Percentiles rank a stretch among this genome's conserved stretches.
Conservation (phyloP, 2,113 vertebrate species). For the Morone chrysops region DNA sequence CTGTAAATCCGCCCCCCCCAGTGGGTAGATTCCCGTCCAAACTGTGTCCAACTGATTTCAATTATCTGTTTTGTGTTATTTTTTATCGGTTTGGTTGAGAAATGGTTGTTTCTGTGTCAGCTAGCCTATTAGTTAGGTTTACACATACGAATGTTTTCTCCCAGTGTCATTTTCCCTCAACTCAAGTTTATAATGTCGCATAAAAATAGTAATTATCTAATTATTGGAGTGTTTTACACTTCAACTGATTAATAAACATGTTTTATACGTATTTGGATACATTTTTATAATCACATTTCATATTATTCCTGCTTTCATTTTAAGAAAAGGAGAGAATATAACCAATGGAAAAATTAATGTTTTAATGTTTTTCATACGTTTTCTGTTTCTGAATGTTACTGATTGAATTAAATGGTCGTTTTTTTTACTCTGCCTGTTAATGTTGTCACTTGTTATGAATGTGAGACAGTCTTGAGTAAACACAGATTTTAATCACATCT, state of each 20-base stretch:
- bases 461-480: not conserved
- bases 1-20: slow-evolving; percentile 39
- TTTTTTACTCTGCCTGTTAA: not conserved
- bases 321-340: not conserved
- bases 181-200: not conserved
- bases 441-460: not conserved
- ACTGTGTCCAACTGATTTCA: not conserved
- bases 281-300: not conserved
- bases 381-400: not conserved
- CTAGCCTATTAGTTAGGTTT: not conserved
- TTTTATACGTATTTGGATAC: not conserved
- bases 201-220: not conserved
- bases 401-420: slow-evolving; percentile 14
- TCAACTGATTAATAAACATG: not conserved
- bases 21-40: not conserved
- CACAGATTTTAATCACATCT: not conserved
- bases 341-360: not conserved
- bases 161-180: too few relatives aligned
- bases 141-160: not conserved
- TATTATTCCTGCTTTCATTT: not conserved
- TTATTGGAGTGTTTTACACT: not conserved
- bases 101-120: not conserved
- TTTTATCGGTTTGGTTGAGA: not conserved
- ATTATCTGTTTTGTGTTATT: not conserved
- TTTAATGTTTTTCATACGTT: not conserved